Conservation (phyloP, 2,113 vertebrate species). For the Peromyscus californicus region DNA sequence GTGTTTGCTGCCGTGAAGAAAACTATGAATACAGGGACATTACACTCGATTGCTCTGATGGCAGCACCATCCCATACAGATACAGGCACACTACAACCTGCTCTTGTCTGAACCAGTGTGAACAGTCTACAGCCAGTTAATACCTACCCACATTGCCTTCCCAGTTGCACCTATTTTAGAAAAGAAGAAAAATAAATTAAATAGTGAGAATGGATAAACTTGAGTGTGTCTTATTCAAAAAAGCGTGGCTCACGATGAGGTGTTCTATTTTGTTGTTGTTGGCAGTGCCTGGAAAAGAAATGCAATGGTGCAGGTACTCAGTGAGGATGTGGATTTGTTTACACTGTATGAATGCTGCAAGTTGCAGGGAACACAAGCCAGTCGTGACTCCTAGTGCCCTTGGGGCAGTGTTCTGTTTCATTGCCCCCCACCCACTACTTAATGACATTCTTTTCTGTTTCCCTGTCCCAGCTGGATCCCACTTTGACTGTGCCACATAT, state of each 20-base stretch:
- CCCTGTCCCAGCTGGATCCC: background rate
- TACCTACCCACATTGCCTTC: background rate
- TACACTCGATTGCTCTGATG: slow-evolving; percentile 57
- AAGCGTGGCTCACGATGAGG: background rate
- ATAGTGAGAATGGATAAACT: background rate
- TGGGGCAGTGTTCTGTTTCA: background rate
- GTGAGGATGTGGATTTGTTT: background rate
- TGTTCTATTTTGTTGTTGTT: background rate
- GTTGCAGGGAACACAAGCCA: background rate
- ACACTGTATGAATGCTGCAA: background rate
- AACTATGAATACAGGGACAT: slow-evolving; percentile 36
- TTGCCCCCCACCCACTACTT: background rate
- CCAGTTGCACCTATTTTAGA: slow-evolving; percentile 49
- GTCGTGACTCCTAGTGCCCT: background rate
- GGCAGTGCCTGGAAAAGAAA: slow-evolving; percentile 76
- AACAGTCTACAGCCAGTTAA: background rate
- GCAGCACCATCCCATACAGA: background rate
- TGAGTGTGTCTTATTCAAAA: background rate
- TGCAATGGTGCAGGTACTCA: slow-evolving; percentile 45
- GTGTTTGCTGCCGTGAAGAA: slow-evolving; percentile 75
- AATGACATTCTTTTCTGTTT: background rate
- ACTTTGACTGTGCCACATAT: background rate
- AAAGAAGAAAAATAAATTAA: background rate
- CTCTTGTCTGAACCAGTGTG: slow-evolving; percentile 67
- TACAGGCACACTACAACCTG: slow-evolving; percentile 74